phyloP scores from a whole-genome alignment of 2,888 invertebrate genomes.

The Ametastegia equiseti region DNA sequence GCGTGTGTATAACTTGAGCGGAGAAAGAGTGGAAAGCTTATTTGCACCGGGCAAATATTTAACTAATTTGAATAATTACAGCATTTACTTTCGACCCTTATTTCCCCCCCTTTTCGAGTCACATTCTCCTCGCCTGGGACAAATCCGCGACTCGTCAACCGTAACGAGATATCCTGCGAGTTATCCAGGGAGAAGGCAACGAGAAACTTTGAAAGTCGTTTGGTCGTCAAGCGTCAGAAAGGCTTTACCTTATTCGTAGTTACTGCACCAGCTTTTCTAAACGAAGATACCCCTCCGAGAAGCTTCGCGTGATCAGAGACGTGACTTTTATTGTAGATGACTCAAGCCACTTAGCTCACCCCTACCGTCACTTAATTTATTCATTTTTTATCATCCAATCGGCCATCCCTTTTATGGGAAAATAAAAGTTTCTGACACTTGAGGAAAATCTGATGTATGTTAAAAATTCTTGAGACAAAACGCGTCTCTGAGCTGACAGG shows the following conservation, averaged over 20 bases:
- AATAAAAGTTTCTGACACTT: not conserved
- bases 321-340: conserved; percentile 32
- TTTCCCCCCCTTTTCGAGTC: conserved; percentile 26
- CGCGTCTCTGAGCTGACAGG: not conserved
- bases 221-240: not conserved
- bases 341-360: not conserved
- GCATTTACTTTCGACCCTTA: conserved; percentile 49
- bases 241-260: conserved; percentile 35
- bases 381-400: not conserved
- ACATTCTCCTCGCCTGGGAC: conserved; percentile 15
- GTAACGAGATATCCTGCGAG: conserved; percentile 59
- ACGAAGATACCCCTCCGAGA: not conserved
- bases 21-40: conserved; percentile 1
- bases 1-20: not conserved
- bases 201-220: conserved; percentile 1
- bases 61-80: conserved; percentile 59
- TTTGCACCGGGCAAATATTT: conserved; percentile 54
- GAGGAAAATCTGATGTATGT: no score
- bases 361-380: not conserved
- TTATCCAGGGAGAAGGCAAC: conserved; percentile 26
- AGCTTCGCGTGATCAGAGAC: conserved; percentile 10
- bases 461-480: not conserved
- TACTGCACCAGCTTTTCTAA: conserved; percentile 15
- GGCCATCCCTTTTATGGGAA: not conserved
- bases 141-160: conserved; percentile 55